Conservation (phyloP, 1,140 invertebrate genomes). For the Nylanderia fulva region DNA sequence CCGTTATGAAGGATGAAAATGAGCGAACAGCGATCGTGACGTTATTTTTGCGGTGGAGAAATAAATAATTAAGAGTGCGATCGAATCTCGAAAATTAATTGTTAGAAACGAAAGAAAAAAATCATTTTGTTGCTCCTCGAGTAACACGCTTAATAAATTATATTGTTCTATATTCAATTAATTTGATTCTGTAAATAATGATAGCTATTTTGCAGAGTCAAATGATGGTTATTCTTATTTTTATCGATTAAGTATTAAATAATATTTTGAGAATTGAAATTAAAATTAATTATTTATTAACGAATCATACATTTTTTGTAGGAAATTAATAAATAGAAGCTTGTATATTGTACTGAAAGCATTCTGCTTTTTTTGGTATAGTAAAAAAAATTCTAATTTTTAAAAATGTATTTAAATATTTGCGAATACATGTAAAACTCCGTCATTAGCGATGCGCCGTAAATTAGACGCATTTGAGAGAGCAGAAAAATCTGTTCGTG, state of each 20-base stretch:
- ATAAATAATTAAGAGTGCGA: background rate
- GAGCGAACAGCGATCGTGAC: background rate
- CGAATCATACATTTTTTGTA: background rate
- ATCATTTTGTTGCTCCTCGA: background rate
- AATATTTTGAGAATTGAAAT: background rate
- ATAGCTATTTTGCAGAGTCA: background rate
- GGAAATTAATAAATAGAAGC: background rate
- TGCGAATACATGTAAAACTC: background rate
- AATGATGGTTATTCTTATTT: background rate
- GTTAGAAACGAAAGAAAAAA: background rate
- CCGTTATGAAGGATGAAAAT: background rate
- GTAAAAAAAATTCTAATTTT: too few relatives aligned
- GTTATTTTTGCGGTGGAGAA: background rate
- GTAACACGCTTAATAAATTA: background rate
- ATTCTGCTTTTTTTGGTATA: background rate
- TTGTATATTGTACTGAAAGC: background rate
- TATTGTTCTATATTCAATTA: too few relatives aligned
- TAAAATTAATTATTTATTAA: background rate
- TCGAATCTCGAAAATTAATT: background rate
- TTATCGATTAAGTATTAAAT: background rate
- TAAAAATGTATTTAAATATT: too few relatives aligned
- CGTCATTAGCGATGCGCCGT: conserved; percentile 49
- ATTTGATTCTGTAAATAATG: background rate
- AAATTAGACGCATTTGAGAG: conserved; percentile 78
- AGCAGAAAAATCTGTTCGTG: conserved; percentile 74